Conservation (phyloP, 2,113 vertebrate genomes). For the Numenius arquata region DNA sequence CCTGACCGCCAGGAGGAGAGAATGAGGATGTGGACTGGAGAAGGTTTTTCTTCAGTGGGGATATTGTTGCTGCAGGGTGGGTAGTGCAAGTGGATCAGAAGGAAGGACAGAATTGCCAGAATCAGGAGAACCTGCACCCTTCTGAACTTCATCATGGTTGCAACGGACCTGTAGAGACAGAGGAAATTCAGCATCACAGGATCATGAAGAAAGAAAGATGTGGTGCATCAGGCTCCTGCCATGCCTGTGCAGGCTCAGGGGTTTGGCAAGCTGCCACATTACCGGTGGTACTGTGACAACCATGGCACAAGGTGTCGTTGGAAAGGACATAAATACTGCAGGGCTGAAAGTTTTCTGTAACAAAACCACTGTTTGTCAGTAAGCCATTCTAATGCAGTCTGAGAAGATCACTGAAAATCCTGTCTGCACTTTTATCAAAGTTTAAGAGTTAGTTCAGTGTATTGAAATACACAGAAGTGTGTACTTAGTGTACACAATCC, state of each 20-base stretch:
- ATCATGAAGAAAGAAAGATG: neutral
- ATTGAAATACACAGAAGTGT: neutral
- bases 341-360: neutral
- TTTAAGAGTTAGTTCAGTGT: neutral
- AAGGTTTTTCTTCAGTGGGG: neutral
- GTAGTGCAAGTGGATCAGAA: constrained; percentile 69
- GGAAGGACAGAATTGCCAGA: constrained; percentile 67
- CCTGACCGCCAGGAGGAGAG: constrained; percentile 95
- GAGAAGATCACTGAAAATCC: neutral
- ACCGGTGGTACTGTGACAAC: neutral
- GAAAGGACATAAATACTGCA: neutral
- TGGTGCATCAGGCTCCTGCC: neutral
- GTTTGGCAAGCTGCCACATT: neutral
- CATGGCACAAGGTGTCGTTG: neutral
- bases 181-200: neutral
- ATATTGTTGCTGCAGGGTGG: constrained; percentile 55
- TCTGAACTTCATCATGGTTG: constrained; percentile 20
- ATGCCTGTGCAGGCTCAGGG: neutral
- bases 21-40: constrained; percentile 85
- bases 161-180: neutral
- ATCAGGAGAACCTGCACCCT: neutral
- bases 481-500: neutral
- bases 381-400: neutral
- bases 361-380: neutral
- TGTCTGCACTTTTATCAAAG: neutral